Conservation (phyloP, 2,113 vertebrate species). For the Plestiodon gilberti region DNA sequence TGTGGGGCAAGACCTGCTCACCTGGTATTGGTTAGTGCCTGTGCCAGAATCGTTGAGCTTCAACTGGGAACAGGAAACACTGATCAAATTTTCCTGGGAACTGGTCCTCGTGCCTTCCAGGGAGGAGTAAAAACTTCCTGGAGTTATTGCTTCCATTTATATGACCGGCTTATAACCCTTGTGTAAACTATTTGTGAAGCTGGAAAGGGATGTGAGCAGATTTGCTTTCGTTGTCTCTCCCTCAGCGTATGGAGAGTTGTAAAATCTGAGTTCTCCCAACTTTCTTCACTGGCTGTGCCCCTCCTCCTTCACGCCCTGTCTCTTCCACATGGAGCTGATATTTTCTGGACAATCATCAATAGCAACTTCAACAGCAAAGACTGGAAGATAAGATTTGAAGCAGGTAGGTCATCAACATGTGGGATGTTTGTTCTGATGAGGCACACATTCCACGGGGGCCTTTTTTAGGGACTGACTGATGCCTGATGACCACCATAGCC, state of each 20-base stretch:
- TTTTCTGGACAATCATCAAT: slow-evolving; percentile 98
- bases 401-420: slow-evolving; percentile 78
- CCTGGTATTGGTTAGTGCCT: no score
- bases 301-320: slow-evolving; percentile 96
- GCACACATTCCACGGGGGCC: background rate
- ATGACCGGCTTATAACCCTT: background rate
- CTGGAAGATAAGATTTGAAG: slow-evolving; percentile 99
- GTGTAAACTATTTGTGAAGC: slow-evolving; percentile 1
- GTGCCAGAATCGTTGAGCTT: no score
- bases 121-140: background rate
- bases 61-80: background rate
- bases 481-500: background rate
- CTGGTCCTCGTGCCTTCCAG: background rate
- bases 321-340: slow-evolving; percentile 93
- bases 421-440: slow-evolving; percentile 6
- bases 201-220: background rate
- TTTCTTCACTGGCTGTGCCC: slow-evolving; percentile 92
- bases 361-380: slow-evolving; percentile 97
- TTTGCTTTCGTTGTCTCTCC: slow-evolving; percentile 52
- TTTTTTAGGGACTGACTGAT: background rate
- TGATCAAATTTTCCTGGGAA: background rate
- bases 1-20: no score
- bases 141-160: background rate
- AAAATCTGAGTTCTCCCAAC: slow-evolving; percentile 96
- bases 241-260: slow-evolving; percentile 94